Percentiles rank a stretch among this genome's conserved stretches.
These are phyloP conservation scores for Chiridota heheva DNA, from an alignment of 35 echinoderm and acorn worm genomes.

Conservation along the genomic window DNA sequence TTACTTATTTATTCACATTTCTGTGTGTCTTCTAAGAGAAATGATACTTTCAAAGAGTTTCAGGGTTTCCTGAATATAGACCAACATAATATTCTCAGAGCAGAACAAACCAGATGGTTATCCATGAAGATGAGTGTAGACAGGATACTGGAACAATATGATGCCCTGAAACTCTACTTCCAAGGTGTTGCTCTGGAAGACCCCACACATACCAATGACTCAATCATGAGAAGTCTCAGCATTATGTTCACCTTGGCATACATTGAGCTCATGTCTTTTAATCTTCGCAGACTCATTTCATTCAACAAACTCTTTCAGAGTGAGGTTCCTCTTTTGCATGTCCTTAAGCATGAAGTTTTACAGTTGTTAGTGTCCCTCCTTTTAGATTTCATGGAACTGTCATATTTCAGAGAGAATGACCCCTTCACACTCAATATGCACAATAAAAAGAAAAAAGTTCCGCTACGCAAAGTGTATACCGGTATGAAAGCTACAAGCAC, in stretches of 20 bases:
- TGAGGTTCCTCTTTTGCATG: constrained; percentile 12
- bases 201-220: constrained; percentile 11
- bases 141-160: constrained; percentile 35
- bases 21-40: constrained; percentile 1
- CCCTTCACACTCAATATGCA: background rate
- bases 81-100: background rate
- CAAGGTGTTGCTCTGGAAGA: background rate
- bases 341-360: constrained; percentile 11
- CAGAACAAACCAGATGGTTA: constrained; percentile 34
- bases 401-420: background rate
- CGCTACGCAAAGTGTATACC: background rate
- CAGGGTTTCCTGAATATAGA: constrained; percentile 22
- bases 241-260: no score
- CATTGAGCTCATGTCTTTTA: no score
- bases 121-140: constrained; percentile 50
- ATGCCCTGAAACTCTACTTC: no score
- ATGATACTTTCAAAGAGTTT: constrained; percentile 35
- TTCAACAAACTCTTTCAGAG: constrained; percentile 1
- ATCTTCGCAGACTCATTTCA: no score
- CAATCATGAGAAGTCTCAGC: no score
- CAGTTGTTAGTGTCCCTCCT: background rate
- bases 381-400: constrained; percentile 29
- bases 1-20: constrained; percentile 23
- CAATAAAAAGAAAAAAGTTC: background rate
- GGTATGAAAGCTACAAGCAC: constrained; percentile 5